Conservation (phyloP, 37 sponge, comb jelly and placozoan species). For the Spongia lamella region DNA sequence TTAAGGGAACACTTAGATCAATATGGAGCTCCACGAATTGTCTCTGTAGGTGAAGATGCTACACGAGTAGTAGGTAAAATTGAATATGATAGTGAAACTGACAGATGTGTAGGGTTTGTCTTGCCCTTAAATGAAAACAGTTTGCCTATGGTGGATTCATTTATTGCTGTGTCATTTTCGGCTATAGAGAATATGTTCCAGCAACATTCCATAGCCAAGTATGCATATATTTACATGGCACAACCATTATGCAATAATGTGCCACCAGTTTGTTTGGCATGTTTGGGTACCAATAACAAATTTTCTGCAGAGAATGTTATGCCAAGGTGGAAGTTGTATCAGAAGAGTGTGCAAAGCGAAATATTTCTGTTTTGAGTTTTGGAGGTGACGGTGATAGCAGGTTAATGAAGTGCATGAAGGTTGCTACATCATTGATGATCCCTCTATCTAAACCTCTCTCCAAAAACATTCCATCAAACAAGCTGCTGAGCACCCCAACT, state of each 20-base stretch:
- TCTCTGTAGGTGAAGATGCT: constrained; percentile 36
- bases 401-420: constrained; percentile 23
- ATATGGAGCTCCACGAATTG: not conserved
- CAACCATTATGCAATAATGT: constrained; percentile 15
- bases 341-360: constrained; percentile 4
- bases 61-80: constrained; percentile 18
- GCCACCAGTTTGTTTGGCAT: constrained; percentile 27
- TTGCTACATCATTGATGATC: not conserved
- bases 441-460: not conserved
- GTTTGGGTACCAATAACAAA: constrained; percentile 31
- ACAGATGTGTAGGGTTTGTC: constrained; percentile 31
- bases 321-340: constrained; percentile 8
- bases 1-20: constrained; percentile 4
- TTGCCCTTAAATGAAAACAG: constrained; percentile 19
- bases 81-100: constrained; percentile 21
- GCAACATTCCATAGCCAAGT: constrained; percentile 11
- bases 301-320: constrained; percentile 19
- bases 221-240: constrained; percentile 37
- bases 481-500: not conserved
- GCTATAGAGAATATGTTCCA: constrained; percentile 9
- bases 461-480: not conserved
- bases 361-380: constrained; percentile 17
- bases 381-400: constrained; percentile 36
- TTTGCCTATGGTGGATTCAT: constrained; percentile 4
- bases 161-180: constrained; percentile 14